Conservation (phyloP, 2,888 invertebrate genomes). For the Andrena fulva region DNA sequence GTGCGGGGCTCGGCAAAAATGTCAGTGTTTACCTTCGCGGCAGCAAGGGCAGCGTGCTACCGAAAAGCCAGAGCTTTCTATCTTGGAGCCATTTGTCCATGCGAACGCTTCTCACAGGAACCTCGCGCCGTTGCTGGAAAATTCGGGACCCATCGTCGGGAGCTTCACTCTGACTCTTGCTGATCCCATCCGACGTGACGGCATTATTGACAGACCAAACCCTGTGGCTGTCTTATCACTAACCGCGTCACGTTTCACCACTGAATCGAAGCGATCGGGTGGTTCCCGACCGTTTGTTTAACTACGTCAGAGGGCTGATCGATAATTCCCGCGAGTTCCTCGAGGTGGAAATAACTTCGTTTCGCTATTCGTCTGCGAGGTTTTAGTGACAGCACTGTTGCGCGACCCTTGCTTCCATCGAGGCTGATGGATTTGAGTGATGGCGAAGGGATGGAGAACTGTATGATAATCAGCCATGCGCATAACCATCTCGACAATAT, state of each 20-base stretch:
- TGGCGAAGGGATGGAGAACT: background rate
- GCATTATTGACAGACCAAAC: slow-evolving; percentile 56
- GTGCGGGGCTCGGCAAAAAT: background rate
- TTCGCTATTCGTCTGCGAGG: slow-evolving; percentile 3
- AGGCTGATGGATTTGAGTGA: background rate
- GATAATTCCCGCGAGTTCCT: slow-evolving; percentile 34
- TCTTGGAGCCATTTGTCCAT: slow-evolving; percentile 98
- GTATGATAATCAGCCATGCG: slow-evolving; percentile 13
- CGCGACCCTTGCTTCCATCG: background rate
- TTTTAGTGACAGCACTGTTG: background rate
- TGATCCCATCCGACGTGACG: slow-evolving; percentile 33
- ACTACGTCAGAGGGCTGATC: slow-evolving; percentile 54
- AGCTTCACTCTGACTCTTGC: slow-evolving; percentile 23
- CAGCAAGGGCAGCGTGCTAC: slow-evolving; percentile 94
- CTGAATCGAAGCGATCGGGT: slow-evolving; percentile 37
- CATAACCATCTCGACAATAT: background rate
- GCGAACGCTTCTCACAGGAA: slow-evolving; percentile 80
- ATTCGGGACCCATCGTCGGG: slow-evolving; percentile 37
- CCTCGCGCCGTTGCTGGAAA: slow-evolving; percentile 24
- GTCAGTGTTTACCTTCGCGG: slow-evolving; percentile 89
- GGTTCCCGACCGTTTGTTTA: slow-evolving; percentile 51
- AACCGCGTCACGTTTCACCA: slow-evolving; percentile 40
- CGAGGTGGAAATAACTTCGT: slow-evolving; percentile 2
- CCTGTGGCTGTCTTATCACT: slow-evolving; percentile 24
- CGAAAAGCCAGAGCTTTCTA: slow-evolving; percentile 95